Evolutionary conservation across 2,888 invertebrate species (phyloP), one percentile per base, ranked within the genome.

Genomic region (Myathropa florea): DNA sequence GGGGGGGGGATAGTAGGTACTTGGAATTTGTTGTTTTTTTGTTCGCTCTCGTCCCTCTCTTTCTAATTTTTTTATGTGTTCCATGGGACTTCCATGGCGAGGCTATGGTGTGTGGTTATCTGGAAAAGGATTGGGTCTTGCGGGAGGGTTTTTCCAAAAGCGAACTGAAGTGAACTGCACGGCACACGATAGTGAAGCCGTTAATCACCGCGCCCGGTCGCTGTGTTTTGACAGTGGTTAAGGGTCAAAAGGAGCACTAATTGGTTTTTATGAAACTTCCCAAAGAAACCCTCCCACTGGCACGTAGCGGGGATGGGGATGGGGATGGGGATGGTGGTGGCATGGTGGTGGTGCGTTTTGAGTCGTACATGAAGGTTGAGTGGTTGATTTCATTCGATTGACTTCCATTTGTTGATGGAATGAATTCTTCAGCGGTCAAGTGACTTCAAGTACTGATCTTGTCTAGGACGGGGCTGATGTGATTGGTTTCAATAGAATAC

Each of bases 201-300:
- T 78, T 78, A 77, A 81, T 61, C 85, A 68, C 81, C 72, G 72
- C 84, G 67, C 71, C 67, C 12, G 24, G 39, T 67, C 46, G 71
- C 26, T 23, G 9, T 39, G 63, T 36, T 59, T 65, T 57, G 36
- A 75, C 55, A 75, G 63, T 18, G 23, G 26, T 64, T 36, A 26
- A 64, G 55, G 61, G 59, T 61, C 71, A 67, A 68, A 67, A 57
- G 75, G 65, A 36, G 57, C 67, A 57, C 85, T 81, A 81, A 85
- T 81, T 85, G 81, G 81, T 68, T 77, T 85, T 68, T 72, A 63
- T 75, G 70, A 71, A 80, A 73, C 46, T 63, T 76, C 61, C 65
- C 21, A 39, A 46, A 46, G 46, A 46, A 46, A 46, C 46, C 18
- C 46, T 18, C 7, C 18, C 46, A 33, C 33, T 12, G 33, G 7